Evolutionary conservation across 2,888 invertebrate genomes (phyloP).

Genomic region (Automeris io): DNA sequence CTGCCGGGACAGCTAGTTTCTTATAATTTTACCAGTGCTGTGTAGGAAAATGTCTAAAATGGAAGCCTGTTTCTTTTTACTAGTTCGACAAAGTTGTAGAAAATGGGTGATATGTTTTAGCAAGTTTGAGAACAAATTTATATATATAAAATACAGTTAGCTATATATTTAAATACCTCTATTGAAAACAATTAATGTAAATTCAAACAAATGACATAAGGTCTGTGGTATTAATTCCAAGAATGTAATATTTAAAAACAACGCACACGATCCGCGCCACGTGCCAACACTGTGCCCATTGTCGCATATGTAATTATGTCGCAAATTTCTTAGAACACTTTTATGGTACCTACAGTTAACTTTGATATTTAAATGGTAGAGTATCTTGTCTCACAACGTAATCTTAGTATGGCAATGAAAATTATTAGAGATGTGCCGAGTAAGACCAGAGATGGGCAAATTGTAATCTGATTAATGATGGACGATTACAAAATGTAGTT

Average conservation of each 20-base stretch:
- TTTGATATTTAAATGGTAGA: background rate
- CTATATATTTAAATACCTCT: background rate
- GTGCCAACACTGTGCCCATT: slow-evolving; percentile 2
- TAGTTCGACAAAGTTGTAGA: background rate
- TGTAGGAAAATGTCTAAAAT: background rate
- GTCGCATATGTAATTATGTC: slow-evolving; percentile 7
- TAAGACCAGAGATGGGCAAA: background rate
- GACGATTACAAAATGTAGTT: too few species aligned
- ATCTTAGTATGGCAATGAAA: background rate
- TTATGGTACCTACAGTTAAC: background rate
- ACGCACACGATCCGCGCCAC: slow-evolving; percentile 3
- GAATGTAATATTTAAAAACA: slow-evolving; percentile 5
- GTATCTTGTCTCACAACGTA: background rate
- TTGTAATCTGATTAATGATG: background rate
- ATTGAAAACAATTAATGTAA: slow-evolving; percentile 11
- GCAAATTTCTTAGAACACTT: slow-evolving; percentile 1
- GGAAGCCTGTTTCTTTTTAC: background rate
- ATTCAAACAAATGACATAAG: slow-evolving; percentile 5
- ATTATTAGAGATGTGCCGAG: background rate
- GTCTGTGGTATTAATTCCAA: slow-evolving; percentile 4
- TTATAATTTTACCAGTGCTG: too few species aligned
- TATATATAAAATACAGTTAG: background rate
- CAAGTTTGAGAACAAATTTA: background rate
- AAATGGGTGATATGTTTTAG: background rate
- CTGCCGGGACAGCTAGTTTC: too few species aligned